Base-by-base conservation (phyloP, 2,888 invertebrate genomes). In the Drosophila ustulata region DNA sequence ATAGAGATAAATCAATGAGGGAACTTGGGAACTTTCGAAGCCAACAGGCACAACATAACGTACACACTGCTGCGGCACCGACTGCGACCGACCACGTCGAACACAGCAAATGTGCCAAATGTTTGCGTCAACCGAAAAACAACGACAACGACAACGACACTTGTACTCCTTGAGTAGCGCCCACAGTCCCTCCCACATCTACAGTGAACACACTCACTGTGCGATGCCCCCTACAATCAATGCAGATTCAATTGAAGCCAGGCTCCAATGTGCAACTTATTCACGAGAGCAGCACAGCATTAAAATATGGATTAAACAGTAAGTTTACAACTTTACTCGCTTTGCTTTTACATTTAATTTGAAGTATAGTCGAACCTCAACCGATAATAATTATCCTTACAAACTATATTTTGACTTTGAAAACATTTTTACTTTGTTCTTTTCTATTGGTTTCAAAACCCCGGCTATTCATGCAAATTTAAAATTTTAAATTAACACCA, bases 1-100 rank as follows among this genome's bases (percentile, higher is more conserved):
- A 65, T 69, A 55, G 52, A 76, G 56, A 76, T 76, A 77, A 77
- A 70, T 76, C 76, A 76, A 74, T 73, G 76, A 43, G 53, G 57
- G 23, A 66, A 70, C 70, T 64, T 46, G 69, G 64, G 53, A 57
- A 66, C 49, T 45, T 65, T 55, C 45, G 47, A 34, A 43, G 13
- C 61, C 53, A 49, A 45, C 13, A 52, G 49, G 39, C 39, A 26
- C 39, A 47, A 39, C 41, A 28, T 39, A 23, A 49, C 49, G 23
- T 3, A 26, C 25, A 51, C 25, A 37, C 25, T 51, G 51, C 18
- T 18, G 18, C n/a, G n/a, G n/a, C n/a, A n/a, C n/a, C n/a, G n/a
- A n/a, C n/a, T n/a, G n/a, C 18, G 18, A 18, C 18, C 34, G 50
- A 23, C 32, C 49, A 50, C 30, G 5, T 51, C 23, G 51, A 37